A percentile compares a stretch with the other conserved stretches of the same genome.
These are phyloP conservation scores for Psettodes erumei DNA, from an alignment of 2,113 vertebrate species.

Conservation along the genomic window DNA sequence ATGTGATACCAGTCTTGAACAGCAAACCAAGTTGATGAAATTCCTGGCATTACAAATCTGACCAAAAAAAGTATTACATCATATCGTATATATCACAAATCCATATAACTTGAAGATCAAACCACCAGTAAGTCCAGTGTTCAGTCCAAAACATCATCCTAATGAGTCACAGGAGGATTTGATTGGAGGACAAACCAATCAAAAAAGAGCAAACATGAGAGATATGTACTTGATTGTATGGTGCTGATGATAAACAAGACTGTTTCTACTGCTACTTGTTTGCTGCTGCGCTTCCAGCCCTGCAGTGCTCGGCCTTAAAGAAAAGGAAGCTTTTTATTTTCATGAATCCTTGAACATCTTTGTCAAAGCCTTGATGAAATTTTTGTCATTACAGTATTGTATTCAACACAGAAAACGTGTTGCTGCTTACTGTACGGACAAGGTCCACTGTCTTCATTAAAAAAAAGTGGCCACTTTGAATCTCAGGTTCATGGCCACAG, in stretches of 20 bases:
- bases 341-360: conserved; percentile 7
- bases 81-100: no score
- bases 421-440: not conserved
- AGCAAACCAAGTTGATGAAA: no score
- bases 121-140: not conserved
- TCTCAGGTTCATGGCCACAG: not conserved
- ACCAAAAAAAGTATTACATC: no score
- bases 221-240: no score
- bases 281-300: not conserved
- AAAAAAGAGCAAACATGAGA: no score
- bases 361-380: not conserved
- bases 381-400: not conserved
- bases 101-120: not conserved
- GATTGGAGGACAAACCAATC: not conserved
- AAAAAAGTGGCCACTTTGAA: not conserved
- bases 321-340: conserved; percentile 4
- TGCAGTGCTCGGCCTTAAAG: not conserved
- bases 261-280: not conserved
- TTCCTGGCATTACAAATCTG: no score
- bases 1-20: no score
- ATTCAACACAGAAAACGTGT: not conserved
- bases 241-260: no score
- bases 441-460: not conserved
- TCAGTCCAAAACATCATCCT: no score
- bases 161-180: no score